Evolutionary conservation across 2,113 vertebrate species (phyloP).

Genomic region (Chaetorhynchus papuensis): DNA sequence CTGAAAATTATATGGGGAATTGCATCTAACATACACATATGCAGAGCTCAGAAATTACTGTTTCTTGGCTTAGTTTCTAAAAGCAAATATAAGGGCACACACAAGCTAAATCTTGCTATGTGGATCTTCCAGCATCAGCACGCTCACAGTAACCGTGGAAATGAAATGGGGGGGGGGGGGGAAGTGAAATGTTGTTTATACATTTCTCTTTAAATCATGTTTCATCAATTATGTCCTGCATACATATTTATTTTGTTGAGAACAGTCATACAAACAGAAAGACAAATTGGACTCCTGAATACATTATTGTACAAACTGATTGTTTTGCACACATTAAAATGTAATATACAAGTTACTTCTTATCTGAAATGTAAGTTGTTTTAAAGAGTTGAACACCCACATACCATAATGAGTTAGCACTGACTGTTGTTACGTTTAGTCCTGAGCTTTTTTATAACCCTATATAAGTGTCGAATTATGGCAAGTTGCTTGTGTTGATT

Average conservation of each 20-base stretch:
- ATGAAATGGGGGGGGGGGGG: background rate
- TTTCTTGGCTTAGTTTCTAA: background rate
- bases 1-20: background rate
- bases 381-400: background rate
- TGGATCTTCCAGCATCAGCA: background rate
- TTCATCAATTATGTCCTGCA: background rate
- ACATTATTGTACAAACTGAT: background rate
- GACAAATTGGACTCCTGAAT: background rate
- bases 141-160: background rate
- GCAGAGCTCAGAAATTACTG: background rate
- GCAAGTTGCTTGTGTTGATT: background rate
- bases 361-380: background rate
- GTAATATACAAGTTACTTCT: background rate
- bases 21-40: background rate
- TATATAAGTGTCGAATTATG: background rate
- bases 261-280: background rate
- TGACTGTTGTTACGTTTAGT: background rate
- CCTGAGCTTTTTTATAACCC: background rate
- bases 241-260: background rate
- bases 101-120: background rate
- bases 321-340: background rate
- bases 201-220: background rate
- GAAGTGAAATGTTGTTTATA: background rate
- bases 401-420: background rate
- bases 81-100: background rate